Base-by-base conservation (phyloP, 2,888 invertebrate genomes). In the Adineta ricciae region DNA sequence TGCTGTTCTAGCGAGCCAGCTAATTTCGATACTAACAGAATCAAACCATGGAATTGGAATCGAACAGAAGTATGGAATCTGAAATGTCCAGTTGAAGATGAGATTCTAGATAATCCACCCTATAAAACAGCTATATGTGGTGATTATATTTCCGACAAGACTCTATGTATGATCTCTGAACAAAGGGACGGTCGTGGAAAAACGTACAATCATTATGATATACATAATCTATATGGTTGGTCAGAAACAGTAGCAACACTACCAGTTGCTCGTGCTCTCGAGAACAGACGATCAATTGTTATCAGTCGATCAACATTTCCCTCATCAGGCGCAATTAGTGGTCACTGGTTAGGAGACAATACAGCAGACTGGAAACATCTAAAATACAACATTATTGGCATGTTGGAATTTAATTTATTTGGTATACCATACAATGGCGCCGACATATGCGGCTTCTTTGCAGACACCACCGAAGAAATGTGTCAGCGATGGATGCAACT, bases 271-370 rank as follows among this genome's bases (percentile, higher is more conserved):
- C 32, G 38, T 38, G 38, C 38, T 83, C 24, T 50, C 89, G 88
- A 84, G 84, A 89, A 50, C 87, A 88, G 84, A 86, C 86, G 73
- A 88, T 89, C 91, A 41, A 88, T 90, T 14, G 90, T 89, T 5
- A 88, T 89, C 46, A 87, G 88, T 38, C 87, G 90, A 52, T 90
- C 90, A 7, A 90, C 90, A 7, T 91, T 89, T 86, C 88, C 90
- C 0, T 89, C 90, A 0, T 88, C 89, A 8, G 91, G 91, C 11
- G 87, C 88, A 52, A 90, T 88, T 87, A 88, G 89, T 8, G 90
- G 94, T 0, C 95, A 95, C 90, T 95, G 95, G 95, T 93, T 94
- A 87, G 95, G 95, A 0, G 95, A 95, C 90, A 93, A 94, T 86
- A 91, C 90, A 87, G 94, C 95, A 82, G 91, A 92, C 72, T 95